Conservation (phyloP, 2,797 vertebrate genomes). For the Labroides dimidiatus region DNA sequence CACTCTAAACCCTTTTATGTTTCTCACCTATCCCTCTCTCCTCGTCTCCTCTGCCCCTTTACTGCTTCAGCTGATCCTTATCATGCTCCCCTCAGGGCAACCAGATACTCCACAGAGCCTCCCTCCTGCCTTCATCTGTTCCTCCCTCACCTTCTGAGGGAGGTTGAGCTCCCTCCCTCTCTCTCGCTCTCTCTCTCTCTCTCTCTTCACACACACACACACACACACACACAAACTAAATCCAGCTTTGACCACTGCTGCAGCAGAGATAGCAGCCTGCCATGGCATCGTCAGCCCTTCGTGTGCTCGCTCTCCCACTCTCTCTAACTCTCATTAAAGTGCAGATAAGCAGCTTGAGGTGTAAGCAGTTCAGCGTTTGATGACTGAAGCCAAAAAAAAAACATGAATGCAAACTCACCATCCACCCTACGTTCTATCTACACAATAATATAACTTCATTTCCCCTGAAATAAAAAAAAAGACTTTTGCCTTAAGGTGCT, state of each 20-base stretch:
- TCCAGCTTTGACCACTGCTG: constrained; percentile 45
- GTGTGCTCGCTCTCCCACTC: constrained; percentile 1
- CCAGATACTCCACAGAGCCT: constrained; percentile 49
- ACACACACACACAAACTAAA: constrained; percentile 12
- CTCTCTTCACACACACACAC: constrained; percentile 14
- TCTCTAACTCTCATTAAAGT: constrained; percentile 22
- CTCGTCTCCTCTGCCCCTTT: constrained; percentile 12
- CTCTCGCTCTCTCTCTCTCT: constrained; percentile 1
- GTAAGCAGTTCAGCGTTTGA: constrained; percentile 27
- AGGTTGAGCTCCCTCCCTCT: constrained; percentile 29
- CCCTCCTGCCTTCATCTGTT: constrained; percentile 51
- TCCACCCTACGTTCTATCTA: no score
- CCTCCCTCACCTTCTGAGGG: constrained; percentile 48
- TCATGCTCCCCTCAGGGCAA: constrained; percentile 55
- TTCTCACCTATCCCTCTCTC: background rate
- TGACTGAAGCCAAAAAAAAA: background rate
- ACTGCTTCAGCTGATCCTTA: constrained; percentile 47
- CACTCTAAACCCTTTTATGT: background rate
- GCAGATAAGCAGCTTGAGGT: constrained; percentile 45
- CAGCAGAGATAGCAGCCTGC: constrained; percentile 49
- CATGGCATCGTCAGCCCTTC: constrained; percentile 41
- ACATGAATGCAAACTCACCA: background rate
- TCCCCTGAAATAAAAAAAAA: no score
- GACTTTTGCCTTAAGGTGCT: no score
- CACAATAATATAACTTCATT: no score